These are phyloP conservation scores for Leucoma salicis DNA, from an alignment of 2,888 invertebrate genomes.

Conservation along the genomic window DNA sequence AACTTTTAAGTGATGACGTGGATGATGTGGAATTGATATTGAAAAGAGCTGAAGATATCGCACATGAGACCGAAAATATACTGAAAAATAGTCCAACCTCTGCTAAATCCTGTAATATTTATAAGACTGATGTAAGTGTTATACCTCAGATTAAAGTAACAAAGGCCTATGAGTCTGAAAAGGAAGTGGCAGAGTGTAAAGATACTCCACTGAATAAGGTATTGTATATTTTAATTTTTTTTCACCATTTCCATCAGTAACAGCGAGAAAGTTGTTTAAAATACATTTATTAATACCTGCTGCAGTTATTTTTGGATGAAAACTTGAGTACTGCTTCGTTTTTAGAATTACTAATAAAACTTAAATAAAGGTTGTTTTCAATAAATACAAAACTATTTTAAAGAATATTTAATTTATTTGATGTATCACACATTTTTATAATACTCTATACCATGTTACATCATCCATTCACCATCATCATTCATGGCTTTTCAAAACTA, in stretches of 20 bases:
- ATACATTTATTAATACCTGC: too few relatives aligned
- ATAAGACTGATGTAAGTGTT: slow-evolving; percentile 28
- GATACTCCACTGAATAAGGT: slow-evolving; percentile 46
- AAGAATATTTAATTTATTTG: too few relatives aligned
- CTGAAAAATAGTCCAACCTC: slow-evolving; percentile 58
- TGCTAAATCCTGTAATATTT: slow-evolving; percentile 25
- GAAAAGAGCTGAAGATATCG: slow-evolving; percentile 69
- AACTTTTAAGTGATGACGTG: slow-evolving; percentile 52
- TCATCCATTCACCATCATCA: too few relatives aligned
- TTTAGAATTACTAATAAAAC: too few relatives aligned
- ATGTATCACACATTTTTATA: too few relatives aligned
- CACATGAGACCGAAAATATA: slow-evolving; percentile 63
- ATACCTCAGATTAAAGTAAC: slow-evolving; percentile 71
- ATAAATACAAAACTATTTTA: too few relatives aligned
- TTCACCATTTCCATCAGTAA: neutral
- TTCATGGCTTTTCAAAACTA: too few relatives aligned
- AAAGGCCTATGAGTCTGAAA: slow-evolving; percentile 49
- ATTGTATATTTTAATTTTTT: slow-evolving; percentile 8
- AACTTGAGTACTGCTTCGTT: too few relatives aligned
- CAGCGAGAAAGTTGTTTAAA: neutral
- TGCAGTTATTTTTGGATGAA: too few relatives aligned
- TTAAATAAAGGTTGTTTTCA: too few relatives aligned
- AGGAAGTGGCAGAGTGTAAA: slow-evolving; percentile 30
- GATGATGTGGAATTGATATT: slow-evolving; percentile 73
- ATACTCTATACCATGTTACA: too few relatives aligned